phyloP scores from a whole-genome alignment of 2,797 vertebrate species.

The Leptoclinus maculatus region DNA sequence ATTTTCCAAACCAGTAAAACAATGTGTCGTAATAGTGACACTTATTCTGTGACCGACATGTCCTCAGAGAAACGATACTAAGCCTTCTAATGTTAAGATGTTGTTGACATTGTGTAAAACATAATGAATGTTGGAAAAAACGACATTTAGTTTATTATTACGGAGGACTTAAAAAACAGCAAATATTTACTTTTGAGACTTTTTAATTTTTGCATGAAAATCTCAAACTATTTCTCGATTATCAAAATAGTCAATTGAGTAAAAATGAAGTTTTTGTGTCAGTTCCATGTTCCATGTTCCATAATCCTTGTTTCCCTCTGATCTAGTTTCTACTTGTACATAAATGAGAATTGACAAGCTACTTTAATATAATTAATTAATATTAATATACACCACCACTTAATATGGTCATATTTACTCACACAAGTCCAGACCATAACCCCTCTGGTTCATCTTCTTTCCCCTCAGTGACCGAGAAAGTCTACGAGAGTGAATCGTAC shows the following conservation, averaged over 20 bases:
- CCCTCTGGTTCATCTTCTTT: neutral
- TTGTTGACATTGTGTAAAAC: neutral
- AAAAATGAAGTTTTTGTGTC: neutral
- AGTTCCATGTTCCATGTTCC: neutral
- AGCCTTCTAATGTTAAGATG: neutral
- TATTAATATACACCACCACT: too few species aligned
- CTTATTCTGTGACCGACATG: too few species aligned
- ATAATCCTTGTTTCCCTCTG: neutral
- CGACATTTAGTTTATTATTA: neutral
- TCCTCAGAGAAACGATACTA: neutral
- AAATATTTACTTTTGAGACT: neutral
- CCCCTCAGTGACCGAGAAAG: conserved; percentile 93
- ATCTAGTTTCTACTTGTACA: neutral
- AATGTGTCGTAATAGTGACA: neutral
- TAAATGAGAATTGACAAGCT: neutral
- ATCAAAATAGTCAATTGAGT: neutral
- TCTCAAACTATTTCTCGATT: neutral
- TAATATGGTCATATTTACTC: neutral
- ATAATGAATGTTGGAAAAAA: neutral
- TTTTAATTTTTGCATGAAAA: neutral
- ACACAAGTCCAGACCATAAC: neutral
- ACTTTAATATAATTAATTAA: too few species aligned
- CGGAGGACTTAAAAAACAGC: neutral
- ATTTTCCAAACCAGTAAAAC: neutral
- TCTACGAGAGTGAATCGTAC: conserved; percentile 93